These are phyloP conservation scores for Notoglanidium macrostoma DNA, from an alignment of 2,797 vertebrate genomes.

Conservation along the genomic window DNA sequence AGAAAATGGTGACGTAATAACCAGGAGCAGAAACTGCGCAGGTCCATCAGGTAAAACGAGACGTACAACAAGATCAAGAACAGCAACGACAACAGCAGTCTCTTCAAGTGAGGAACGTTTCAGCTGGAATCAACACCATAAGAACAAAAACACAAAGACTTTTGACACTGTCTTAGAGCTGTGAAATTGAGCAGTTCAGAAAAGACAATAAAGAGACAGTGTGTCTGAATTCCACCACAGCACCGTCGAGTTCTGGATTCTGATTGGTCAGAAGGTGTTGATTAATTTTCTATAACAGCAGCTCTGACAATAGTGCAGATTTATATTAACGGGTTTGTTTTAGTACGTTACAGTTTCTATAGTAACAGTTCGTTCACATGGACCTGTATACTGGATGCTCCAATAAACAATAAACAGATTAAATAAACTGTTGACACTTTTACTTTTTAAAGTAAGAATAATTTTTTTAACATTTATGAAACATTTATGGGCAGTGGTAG, in stretches of 20 bases:
- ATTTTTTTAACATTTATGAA: not conserved
- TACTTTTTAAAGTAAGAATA: not conserved
- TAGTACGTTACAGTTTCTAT: not conserved
- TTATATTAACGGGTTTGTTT: no score
- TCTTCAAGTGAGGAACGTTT: not conserved
- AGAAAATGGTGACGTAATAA: conserved; percentile 5
- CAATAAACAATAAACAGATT: not conserved
- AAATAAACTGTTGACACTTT: not conserved
- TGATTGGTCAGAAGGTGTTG: not conserved
- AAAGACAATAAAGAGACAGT: not conserved
- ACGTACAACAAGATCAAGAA: not conserved
- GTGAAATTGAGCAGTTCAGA: not conserved
- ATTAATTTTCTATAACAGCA: not conserved
- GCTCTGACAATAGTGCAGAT: no score
- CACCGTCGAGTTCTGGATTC: not conserved
- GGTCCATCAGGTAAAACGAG: conserved; percentile 32
- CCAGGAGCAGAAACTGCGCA: not conserved
- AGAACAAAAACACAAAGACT: not conserved
- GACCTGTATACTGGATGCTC: no score
- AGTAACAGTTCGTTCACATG: not conserved
- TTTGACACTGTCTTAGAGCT: not conserved
- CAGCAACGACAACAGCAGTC: no score
- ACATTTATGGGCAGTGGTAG: not conserved
- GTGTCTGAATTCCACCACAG: not conserved
- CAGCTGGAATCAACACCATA: not conserved